phyloP scores from a whole-genome alignment of 1,140 invertebrate genomes.

The Achroia grisella region DNA sequence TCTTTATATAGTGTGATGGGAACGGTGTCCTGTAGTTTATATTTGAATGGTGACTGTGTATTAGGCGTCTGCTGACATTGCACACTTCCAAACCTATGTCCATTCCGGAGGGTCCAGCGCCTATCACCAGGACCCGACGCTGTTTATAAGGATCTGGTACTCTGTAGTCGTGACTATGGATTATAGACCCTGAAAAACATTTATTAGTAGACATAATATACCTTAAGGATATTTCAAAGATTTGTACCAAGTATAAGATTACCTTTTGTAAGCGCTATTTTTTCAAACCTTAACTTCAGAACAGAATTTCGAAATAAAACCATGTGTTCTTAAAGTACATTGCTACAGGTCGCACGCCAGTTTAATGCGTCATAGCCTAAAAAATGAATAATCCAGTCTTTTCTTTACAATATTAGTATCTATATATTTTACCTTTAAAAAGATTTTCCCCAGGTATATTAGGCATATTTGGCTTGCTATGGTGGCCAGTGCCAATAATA shows the following conservation, averaged over 20 bases:
- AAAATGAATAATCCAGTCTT: no score
- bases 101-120: constrained; percentile 89
- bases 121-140: constrained; percentile 84
- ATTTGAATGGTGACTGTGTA: constrained; percentile 78
- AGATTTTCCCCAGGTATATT: constrained; percentile 35
- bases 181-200: constrained; percentile 48
- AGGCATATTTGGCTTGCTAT: constrained; percentile 47
- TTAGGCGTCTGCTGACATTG: constrained; percentile 75
- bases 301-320: no score
- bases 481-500: constrained; percentile 49
- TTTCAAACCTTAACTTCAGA: no score
- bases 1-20: constrained; percentile 77
- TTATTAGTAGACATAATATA: neutral
- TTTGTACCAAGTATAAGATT: no score
- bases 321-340: no score
- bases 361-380: no score
- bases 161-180: constrained; percentile 92
- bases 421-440: constrained; percentile 39
- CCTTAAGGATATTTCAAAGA: no score
- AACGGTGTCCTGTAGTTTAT: constrained; percentile 74
- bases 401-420: neutral
- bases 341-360: no score
- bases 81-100: constrained; percentile 88
- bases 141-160: constrained; percentile 77
- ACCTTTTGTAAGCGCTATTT: no score